Conservation (phyloP, 2,113 vertebrate species). For the Epinephelus moara region DNA sequence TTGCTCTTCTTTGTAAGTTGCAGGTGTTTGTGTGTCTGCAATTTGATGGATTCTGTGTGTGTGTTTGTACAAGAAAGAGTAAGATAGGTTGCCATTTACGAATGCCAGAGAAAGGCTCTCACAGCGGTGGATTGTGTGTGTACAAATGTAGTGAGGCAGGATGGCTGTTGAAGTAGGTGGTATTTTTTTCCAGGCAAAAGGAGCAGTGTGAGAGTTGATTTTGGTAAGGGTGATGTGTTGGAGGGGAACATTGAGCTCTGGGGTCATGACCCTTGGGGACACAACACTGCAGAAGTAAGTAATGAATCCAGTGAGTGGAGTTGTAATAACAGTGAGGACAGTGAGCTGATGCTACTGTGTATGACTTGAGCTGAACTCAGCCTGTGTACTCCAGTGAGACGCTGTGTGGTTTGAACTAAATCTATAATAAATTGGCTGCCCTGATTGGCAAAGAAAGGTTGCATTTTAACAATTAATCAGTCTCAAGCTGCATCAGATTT, state of each 20-base stretch:
- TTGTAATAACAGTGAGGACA: conserved; percentile 37
- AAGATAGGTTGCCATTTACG: not conserved
- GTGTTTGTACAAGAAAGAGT: not conserved
- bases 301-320: conserved; percentile 46
- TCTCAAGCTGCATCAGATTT: conserved; percentile 25
- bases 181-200: conserved; percentile 32
- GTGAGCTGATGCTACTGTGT: conserved; percentile 34
- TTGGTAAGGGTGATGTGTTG: conserved; percentile 17
- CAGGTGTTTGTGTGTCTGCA: conserved; percentile 3
- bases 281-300: conserved; percentile 32
- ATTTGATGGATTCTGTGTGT: conserved; percentile 1
- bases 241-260: conserved; percentile 29
- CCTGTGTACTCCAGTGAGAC: conserved; percentile 18
- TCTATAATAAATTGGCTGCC: conserved; percentile 34
- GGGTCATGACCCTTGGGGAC: conserved; percentile 23
- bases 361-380: conserved; percentile 38
- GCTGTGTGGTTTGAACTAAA: conserved; percentile 23
- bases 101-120: conserved; percentile 1
- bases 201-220: conserved; percentile 45
- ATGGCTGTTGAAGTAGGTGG: not conserved
- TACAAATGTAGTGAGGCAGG: not conserved
- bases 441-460: conserved; percentile 27
- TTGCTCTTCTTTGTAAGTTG: conserved; percentile 22
- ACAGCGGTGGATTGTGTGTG: not conserved
- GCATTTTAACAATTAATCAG: conserved; percentile 39